A percentile compares a stretch with the other conserved stretches of the same genome.
These are phyloP conservation scores for Pangasius larnaudii DNA, from an alignment of 2,797 vertebrate genomes.

Conservation along the genomic window DNA sequence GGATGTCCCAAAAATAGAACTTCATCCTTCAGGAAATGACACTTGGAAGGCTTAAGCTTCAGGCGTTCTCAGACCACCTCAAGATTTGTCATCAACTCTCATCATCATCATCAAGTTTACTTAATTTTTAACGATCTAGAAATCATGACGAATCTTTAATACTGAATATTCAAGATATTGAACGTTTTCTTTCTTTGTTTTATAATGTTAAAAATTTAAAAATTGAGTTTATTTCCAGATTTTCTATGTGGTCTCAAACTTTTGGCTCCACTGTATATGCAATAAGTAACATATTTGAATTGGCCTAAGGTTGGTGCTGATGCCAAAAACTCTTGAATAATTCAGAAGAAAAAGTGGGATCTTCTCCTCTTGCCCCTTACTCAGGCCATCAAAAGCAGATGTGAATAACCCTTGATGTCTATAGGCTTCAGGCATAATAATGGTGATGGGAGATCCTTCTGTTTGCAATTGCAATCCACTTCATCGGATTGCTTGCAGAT, in stretches of 20 bases:
- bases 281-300: not conserved
- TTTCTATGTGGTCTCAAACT: not conserved
- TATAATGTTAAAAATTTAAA: not conserved
- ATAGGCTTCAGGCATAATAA: not conserved
- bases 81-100: not conserved
- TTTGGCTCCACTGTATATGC: not conserved
- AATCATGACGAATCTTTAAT: not conserved
- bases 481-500: not conserved
- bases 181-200: not conserved
- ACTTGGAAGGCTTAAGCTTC: not conserved
- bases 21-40: not conserved
- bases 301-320: not conserved
- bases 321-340: slow-evolving; percentile 8
- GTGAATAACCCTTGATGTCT: not conserved
- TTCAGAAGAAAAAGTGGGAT: not conserved
- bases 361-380: not conserved
- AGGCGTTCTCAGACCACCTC: not conserved
- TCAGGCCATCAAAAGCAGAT: slow-evolving; percentile 16
- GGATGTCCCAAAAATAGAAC: not conserved
- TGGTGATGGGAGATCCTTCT: not conserved
- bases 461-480: not conserved
- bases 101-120: not conserved
- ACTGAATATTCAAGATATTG: not conserved
- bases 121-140: not conserved
- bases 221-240: not conserved